Conservation (phyloP, 1,140 invertebrate genomes). For the Theocolax elegans region DNA sequence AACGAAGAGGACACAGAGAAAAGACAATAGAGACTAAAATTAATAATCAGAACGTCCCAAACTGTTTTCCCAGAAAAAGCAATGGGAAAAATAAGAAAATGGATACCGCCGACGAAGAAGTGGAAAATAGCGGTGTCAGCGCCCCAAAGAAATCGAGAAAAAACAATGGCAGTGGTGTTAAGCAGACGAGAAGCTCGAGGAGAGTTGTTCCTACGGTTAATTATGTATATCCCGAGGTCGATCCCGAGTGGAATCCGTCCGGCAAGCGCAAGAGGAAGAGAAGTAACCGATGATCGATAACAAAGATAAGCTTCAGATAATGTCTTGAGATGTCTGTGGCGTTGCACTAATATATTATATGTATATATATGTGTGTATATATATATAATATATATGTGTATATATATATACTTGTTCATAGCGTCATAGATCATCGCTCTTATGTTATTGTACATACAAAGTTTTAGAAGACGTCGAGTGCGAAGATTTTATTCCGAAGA, state of each 20-base stretch:
- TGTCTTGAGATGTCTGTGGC: not conserved
- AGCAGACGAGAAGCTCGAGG: conserved; percentile 53
- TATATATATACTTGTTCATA: not conserved
- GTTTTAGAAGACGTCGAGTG: not conserved
- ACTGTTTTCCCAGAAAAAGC: conserved; percentile 26
- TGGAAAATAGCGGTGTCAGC: not conserved
- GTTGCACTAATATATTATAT: not conserved
- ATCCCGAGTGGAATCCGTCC: conserved; percentile 58
- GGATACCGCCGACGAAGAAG: not conserved
- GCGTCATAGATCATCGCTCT: not conserved
- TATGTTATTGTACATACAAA: conserved; percentile 20
- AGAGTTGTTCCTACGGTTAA: conserved; percentile 61
- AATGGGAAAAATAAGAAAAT: conserved; percentile 1
- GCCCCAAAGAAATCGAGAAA: conserved; percentile 7
- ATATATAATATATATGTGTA: conserved; percentile 4
- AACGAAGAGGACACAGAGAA: not conserved
- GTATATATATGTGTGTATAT: too few species aligned
- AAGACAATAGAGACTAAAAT: conserved; percentile 6
- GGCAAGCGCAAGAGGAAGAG: conserved; percentile 57
- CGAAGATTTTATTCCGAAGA: conserved; percentile 15
- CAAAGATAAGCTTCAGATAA: not conserved
- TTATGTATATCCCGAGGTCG: conserved; percentile 59
- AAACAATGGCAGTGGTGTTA: conserved; percentile 25
- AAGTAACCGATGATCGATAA: conserved; percentile 59
- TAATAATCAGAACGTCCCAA: conserved; percentile 27